Evolutionary conservation across 2,888 invertebrate species (phyloP).

Genomic region (Diachrysia chrysitis): DNA sequence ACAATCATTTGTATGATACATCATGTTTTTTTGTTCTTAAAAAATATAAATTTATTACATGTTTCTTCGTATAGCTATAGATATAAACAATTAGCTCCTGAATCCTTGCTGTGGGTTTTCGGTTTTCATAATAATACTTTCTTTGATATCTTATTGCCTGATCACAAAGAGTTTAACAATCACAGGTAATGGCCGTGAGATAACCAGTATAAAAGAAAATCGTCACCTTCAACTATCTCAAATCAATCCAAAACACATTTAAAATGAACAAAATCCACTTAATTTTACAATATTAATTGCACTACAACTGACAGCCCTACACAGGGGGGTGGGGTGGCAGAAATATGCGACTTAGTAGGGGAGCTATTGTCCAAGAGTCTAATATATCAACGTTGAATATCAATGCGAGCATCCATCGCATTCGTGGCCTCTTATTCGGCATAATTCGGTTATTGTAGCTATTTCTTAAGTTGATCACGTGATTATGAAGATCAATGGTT

Average conservation of each 20-base stretch:
- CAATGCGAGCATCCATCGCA: constrained; percentile 80
- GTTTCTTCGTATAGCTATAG: too few relatives aligned
- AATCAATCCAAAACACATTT: background rate
- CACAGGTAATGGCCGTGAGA: background rate
- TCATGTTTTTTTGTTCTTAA: too few relatives aligned
- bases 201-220: background rate
- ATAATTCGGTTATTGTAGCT: constrained; percentile 79
- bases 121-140: background rate
- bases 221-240: background rate
- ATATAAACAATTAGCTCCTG: too few relatives aligned
- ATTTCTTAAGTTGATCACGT: constrained; percentile 73
- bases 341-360: constrained; percentile 72
- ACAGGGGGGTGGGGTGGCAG: constrained; percentile 66
- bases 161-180: too few relatives aligned
- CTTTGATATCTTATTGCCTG: too few relatives aligned
- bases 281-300: constrained; percentile 28
- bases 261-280: constrained; percentile 7
- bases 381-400: constrained; percentile 85
- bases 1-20: too few relatives aligned
- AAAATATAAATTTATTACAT: too few relatives aligned
- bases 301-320: constrained; percentile 65
- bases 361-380: constrained; percentile 76
- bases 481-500: constrained; percentile 76
- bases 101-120: too few relatives aligned
- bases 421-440: constrained; percentile 70